Base-by-base conservation (phyloP, 2,113 vertebrate genomes). In the Scopus umbretta region DNA sequence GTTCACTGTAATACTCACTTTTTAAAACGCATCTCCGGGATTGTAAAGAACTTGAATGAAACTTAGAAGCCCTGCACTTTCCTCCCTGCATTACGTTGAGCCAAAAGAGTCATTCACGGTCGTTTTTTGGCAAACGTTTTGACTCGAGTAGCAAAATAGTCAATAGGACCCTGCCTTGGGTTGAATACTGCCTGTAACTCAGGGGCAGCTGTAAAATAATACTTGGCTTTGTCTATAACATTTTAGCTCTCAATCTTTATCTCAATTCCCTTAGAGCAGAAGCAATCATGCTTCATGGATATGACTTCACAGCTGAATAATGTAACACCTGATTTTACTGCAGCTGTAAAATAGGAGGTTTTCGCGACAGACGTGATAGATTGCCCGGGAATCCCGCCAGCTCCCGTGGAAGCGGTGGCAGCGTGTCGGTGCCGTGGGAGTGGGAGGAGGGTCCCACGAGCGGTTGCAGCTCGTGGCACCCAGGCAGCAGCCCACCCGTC, bases 391-490 rank as follows among this genome's bases (percentile, higher is more conserved):
- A 58, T 17, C 67, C 59, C 30, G 0, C 2, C 29, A 15, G 40
- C 55, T 32, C 11, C 1, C 0, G 25, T 4, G 56, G 1, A 6
- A 34, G 42, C 1, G 1, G 58, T 16, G 26, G 81, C 5, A 7
- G 17, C 4, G 36, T 10, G 47, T 7, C 2, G 18, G 6, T 17
- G 78, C 78, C 1, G 18, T 17, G 66, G 56, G 63, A 15, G 25
- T 4, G 10, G 78, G 42, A 38, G 21, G 13, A 42, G 36, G 59
- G 52, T 49, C 43, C 15, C 43, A 11, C n/a, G 18, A 13, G 23
- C 2, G 7, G 42, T 27, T 5, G 8, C 52, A 25, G 66, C 66
- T 18, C 30, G 1, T 15, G 70, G 40, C n/a, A 10, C 43, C 47
- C 32, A 10, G 36, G 36, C 66, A 52, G n/a, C 65, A 38, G 20